These are phyloP conservation scores for Tringa solitaria DNA, from an alignment of 2,113 vertebrate species.

Conservation along the genomic window DNA sequence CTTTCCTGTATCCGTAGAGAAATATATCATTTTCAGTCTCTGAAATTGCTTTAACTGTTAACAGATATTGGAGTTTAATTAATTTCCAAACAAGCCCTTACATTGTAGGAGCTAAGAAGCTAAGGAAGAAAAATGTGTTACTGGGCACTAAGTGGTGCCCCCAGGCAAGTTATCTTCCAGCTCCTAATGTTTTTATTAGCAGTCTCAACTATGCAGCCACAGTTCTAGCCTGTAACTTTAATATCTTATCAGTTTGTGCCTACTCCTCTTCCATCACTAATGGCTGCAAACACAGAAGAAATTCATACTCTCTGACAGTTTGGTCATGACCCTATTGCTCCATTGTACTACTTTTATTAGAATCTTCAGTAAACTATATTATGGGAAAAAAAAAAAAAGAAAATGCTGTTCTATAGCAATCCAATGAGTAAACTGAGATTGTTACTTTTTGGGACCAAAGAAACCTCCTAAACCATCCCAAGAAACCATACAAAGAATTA, in stretches of 20 bases:
- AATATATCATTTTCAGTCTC: neutral
- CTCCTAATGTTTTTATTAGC: neutral
- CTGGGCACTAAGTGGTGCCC: neutral
- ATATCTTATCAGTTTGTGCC: neutral
- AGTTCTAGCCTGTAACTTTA: neutral
- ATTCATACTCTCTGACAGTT: neutral
- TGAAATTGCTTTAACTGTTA: neutral
- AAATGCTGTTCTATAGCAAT: neutral
- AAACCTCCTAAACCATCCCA: neutral
- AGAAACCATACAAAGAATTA: neutral
- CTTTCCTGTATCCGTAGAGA: neutral
- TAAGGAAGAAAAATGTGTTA: neutral
- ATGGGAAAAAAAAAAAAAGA: neutral
- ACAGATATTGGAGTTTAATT: neutral
- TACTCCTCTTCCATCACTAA: neutral
- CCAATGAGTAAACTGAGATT: neutral
- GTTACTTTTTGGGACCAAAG: neutral
- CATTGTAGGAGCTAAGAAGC: neutral
- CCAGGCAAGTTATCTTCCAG: neutral
- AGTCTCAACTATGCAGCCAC: neutral
- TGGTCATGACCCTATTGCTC: neutral
- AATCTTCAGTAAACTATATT: neutral
- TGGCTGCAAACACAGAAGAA: neutral
- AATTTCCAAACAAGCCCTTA: neutral
- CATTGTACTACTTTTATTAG: neutral